phyloP scores from a whole-genome alignment of 1,140 invertebrate species.

The Saxidomus purpurata region DNA sequence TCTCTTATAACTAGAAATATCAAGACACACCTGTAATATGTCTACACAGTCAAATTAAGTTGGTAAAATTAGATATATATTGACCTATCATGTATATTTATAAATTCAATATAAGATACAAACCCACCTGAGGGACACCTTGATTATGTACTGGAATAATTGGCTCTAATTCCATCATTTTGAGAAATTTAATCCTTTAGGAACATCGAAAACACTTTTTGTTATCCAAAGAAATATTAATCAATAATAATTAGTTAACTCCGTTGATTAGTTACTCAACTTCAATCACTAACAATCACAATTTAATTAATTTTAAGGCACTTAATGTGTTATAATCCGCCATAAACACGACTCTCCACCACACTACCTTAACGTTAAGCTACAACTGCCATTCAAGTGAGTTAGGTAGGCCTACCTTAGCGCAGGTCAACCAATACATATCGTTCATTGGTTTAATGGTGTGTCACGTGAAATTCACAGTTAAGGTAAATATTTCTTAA shows the following conservation, averaged over 20 bases:
- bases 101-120: not conserved
- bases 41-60: not conserved
- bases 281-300: not conserved
- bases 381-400: slow-evolving; percentile 56
- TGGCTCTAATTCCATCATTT: slow-evolving; percentile 80
- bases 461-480: slow-evolving; percentile 61
- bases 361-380: slow-evolving; percentile 27
- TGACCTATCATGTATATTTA: not conserved
- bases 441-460: slow-evolving; percentile 57
- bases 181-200: slow-evolving; percentile 65
- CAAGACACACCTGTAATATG: not conserved
- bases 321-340: slow-evolving; percentile 23
- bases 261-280: not conserved
- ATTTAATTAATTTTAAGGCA: slow-evolving; percentile 14
- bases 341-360: slow-evolving; percentile 34
- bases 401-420: slow-evolving; percentile 52
- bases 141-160: slow-evolving; percentile 67
- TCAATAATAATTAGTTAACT: not conserved
- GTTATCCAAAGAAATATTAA: not conserved
- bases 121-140: slow-evolving; percentile 74
- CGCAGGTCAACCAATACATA: slow-evolving; percentile 62
- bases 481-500: slow-evolving; percentile 35
- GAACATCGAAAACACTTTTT: slow-evolving; percentile 40
- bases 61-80: not conserved
- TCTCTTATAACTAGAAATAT: not conserved